Percentiles rank a stretch among this genome's conserved stretches.
Evolutionary conservation across 2,113 vertebrate genomes (phyloP).

Genomic region (Toxotes chatareus): DNA sequence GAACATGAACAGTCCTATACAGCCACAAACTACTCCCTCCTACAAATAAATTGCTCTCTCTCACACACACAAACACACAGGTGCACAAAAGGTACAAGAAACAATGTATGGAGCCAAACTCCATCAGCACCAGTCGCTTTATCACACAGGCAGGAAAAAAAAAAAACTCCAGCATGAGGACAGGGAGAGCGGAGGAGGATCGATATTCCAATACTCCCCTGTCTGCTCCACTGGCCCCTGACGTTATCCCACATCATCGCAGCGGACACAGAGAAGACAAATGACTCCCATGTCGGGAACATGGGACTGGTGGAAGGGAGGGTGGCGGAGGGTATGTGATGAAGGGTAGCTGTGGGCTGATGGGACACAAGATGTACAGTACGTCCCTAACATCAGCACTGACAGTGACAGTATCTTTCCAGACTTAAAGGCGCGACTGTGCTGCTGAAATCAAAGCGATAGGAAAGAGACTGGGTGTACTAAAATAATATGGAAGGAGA

Average conservation of each 20-base stretch:
- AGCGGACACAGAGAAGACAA: slow-evolving; percentile 74
- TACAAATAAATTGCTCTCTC: slow-evolving; percentile 52
- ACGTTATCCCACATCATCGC: slow-evolving; percentile 79
- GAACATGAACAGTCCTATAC: slow-evolving; percentile 40
- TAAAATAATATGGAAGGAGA: slow-evolving; percentile 53
- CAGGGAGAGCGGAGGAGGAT: slow-evolving; percentile 63
- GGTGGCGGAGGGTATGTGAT: neutral
- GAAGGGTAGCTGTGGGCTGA: slow-evolving; percentile 38
- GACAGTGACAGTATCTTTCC: slow-evolving; percentile 56
- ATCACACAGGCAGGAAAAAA: slow-evolving; percentile 55
- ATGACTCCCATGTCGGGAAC: slow-evolving; percentile 74
- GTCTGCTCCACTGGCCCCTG: slow-evolving; percentile 78
- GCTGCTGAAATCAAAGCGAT: slow-evolving; percentile 56
- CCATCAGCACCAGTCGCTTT: slow-evolving; percentile 65
- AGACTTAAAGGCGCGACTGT: slow-evolving; percentile 6
- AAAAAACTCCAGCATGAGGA: slow-evolving; percentile 56
- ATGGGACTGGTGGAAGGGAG: slow-evolving; percentile 41
- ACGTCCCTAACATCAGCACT: slow-evolving; percentile 40
- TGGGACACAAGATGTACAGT: slow-evolving; percentile 58
- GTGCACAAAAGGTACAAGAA: slow-evolving; percentile 42
- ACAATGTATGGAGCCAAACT: slow-evolving; percentile 65
- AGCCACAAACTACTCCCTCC: slow-evolving; percentile 48
- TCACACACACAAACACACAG: slow-evolving; percentile 13
- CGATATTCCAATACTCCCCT: slow-evolving; percentile 80
- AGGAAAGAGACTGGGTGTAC: slow-evolving; percentile 32